These are phyloP conservation scores for Lamellibrachia columna DNA, from an alignment of 2,888 invertebrate genomes.

Conservation along the genomic window DNA sequence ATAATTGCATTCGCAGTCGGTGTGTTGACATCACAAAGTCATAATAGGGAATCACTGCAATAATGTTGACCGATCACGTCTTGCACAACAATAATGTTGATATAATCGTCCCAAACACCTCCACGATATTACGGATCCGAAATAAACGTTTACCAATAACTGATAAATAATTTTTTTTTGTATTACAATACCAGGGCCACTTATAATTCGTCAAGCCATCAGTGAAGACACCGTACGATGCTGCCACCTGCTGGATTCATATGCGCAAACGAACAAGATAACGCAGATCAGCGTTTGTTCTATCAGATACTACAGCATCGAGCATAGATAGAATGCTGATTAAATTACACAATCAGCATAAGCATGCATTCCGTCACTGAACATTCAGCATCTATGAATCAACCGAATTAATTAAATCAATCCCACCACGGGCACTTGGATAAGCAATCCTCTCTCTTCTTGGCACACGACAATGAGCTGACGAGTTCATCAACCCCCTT, in stretches of 20 bases:
- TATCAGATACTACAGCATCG: neutral
- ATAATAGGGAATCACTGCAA: neutral
- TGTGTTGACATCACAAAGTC: neutral
- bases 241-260: neutral
- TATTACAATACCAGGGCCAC: too few relatives aligned
- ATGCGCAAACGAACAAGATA: neutral
- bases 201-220: neutral
- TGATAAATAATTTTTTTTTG: too few relatives aligned
- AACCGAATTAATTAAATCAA: neutral
- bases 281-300: neutral
- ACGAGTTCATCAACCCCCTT: neutral
- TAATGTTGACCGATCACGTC: neutral
- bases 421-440: neutral
- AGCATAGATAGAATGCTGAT: neutral
- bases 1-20: neutral
- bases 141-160: too few relatives aligned
- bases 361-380: neutral
- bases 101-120: neutral
- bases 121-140: neutral
- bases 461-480: neutral
- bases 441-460: neutral
- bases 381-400: neutral
- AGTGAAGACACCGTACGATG: neutral
- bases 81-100: neutral
- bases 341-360: neutral